These are phyloP conservation scores for Crossocerus cetratus DNA, from an alignment of 2,888 invertebrate genomes.

Conservation along the genomic window DNA sequence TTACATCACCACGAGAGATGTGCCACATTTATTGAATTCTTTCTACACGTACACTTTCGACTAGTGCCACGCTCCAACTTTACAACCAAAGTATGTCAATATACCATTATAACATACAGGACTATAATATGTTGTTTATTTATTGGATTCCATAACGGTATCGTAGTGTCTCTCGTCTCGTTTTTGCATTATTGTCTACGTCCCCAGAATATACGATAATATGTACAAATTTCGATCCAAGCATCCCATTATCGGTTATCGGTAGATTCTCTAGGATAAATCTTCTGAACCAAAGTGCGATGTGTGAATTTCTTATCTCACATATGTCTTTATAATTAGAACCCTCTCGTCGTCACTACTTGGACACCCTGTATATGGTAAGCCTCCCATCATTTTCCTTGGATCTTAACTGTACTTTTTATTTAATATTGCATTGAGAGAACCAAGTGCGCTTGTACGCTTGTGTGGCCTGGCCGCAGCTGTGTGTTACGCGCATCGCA, in stretches of 20 bases:
- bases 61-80: slow-evolving; percentile 39
- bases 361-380: slow-evolving; percentile 64
- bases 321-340: slow-evolving; percentile 23
- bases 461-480: slow-evolving; percentile 24
- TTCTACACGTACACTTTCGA: slow-evolving; percentile 42
- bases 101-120: slow-evolving; percentile 30
- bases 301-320: slow-evolving; percentile 39
- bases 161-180: slow-evolving; percentile 21
- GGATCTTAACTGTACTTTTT: slow-evolving; percentile 39
- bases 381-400: slow-evolving; percentile 48
- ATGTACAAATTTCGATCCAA: slow-evolving; percentile 41
- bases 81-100: slow-evolving; percentile 43
- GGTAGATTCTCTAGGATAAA: slow-evolving; percentile 25
- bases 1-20: slow-evolving; percentile 28
- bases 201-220: slow-evolving; percentile 19
- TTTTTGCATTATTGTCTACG: slow-evolving; percentile 30
- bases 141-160: slow-evolving; percentile 34
- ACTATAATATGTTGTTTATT: slow-evolving; percentile 46
- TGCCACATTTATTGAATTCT: slow-evolving; percentile 42
- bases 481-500: slow-evolving; percentile 15
- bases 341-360: slow-evolving; percentile 40
- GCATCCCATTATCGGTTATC: slow-evolving; percentile 31
- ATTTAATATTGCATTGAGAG: slow-evolving; percentile 26
- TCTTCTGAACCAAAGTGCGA: slow-evolving; percentile 35
- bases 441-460: slow-evolving; percentile 33